Evolutionary conservation across 1,140 invertebrate species (phyloP), one percentile per base, ranked within the genome.

Genomic region (Penaeus chinensis): DNA sequence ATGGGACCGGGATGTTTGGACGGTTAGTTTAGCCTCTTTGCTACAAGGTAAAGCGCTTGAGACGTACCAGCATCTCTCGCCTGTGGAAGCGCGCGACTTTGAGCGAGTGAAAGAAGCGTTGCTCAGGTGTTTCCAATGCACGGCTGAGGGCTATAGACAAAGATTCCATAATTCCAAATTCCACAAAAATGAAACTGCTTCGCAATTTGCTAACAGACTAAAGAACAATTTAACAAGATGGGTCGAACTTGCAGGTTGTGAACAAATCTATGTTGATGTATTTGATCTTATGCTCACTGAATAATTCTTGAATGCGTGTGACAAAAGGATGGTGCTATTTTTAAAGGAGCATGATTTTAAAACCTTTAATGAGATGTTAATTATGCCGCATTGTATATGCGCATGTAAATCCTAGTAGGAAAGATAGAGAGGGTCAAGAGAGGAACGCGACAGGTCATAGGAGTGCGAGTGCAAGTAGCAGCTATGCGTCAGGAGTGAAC

Each of bases 341-440:
- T 27, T 77, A 37, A 77, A 77, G 18, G 74, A 77, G 18, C 74
- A 77, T 77, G 74, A 77, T 77, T 20, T 77, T 8, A 54, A 77
- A 77, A 24, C 74, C 2, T 76, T 76, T 76, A 13, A 37, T 19
- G 4, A 22, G 37, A 37, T 76, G 18, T 4, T 76, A 37, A 37
- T 3, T 37, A 37, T 37, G 37, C 37, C 2, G 37, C 2, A 27
- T 76, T 27, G 71, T 27, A 19, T 20, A 27, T 76, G 37, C 37
- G 37, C 37, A 76, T 76, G 37, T 27, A 27, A 27, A 76, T 19
- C 5, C 3, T 37, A 5, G 37, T 13, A 37, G 71, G 13, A 27
- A 37, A 27, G 18, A 76, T 18, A 76, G 71, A 22, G 18, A 76
- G 24, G 71, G 18, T 37, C 1, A 24, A 7, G 18, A 22, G 7